phyloP scores from a whole-genome alignment of 64 coral and sea anemone species.

The Actinia equina region DNA sequence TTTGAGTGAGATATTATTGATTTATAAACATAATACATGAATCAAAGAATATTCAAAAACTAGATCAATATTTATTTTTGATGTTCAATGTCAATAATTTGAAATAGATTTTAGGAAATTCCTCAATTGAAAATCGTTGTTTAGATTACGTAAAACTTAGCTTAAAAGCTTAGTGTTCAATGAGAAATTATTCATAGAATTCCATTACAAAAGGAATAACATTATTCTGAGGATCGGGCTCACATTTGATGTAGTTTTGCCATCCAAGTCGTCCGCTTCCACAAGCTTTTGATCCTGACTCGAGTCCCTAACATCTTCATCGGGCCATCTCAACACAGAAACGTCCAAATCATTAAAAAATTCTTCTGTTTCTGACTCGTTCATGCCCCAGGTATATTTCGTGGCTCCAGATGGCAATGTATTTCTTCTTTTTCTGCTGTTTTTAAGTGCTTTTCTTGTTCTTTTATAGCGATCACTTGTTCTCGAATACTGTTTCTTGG shows the following conservation, averaged over 20 bases:
- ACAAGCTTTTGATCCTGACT: conserved; percentile 51
- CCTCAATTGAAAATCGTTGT: no score
- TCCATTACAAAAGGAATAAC: neutral
- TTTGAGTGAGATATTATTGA: neutral
- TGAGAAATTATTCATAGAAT: neutral
- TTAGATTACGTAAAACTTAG: no score
- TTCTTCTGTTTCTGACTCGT: conserved; percentile 44
- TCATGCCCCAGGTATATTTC: conserved; percentile 22
- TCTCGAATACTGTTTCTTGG: neutral
- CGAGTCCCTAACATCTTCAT: conserved; percentile 55
- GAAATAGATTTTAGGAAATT: no score
- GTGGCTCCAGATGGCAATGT: neutral
- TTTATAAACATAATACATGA: no score
- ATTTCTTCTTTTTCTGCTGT: neutral
- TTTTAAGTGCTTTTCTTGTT: neutral
- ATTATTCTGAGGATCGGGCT: neutral
- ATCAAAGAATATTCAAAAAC: no score
- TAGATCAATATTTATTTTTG: no score
- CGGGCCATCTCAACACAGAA: conserved; percentile 64
- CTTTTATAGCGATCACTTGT: conserved; percentile 15
- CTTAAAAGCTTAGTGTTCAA: neutral
- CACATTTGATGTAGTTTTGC: conserved; percentile 39
- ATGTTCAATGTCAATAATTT: no score
- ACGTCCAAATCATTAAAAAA: conserved; percentile 67
- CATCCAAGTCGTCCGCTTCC: neutral